Conservation (phyloP, 1,140 invertebrate species). For the Drosophila mojavensis region DNA sequence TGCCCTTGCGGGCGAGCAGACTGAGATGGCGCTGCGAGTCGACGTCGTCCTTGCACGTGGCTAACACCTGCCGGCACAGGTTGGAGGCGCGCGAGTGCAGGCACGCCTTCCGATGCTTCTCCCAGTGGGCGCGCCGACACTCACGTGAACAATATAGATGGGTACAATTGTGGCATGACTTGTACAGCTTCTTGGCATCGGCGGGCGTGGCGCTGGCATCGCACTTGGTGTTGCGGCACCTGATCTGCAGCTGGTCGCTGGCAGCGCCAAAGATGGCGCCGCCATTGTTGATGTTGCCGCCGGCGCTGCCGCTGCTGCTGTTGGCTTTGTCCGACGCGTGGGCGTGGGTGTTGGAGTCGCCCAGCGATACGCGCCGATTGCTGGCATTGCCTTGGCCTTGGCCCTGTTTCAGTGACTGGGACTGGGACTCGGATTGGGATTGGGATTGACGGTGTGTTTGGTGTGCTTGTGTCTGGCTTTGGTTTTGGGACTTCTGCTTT, state of each 20-base stretch:
- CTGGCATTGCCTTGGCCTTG: constrained; percentile 41
- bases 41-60: constrained; percentile 92
- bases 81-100: constrained; percentile 93
- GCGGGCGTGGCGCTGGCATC: constrained; percentile 86
- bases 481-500: constrained; percentile 58
- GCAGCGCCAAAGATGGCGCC: constrained; percentile 18
- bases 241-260: constrained; percentile 85
- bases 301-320: constrained; percentile 14
- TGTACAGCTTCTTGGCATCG: constrained; percentile 90
- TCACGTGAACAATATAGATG: constrained; percentile 94
- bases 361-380: constrained; percentile 70
- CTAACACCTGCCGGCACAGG: constrained; percentile 94
- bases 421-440: constrained; percentile 30
- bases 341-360: constrained; percentile 57
- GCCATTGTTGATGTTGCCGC: constrained; percentile 35
- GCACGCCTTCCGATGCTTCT: constrained; percentile 95
- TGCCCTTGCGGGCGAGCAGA: constrained; percentile 91
- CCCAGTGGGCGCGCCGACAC: constrained; percentile 94
- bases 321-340: constrained; percentile 18
- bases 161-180: constrained; percentile 96
- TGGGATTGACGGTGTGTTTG: constrained; percentile 34
- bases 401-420: constrained; percentile 8
- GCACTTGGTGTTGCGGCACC: constrained; percentile 92
- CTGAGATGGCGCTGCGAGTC: constrained; percentile 92
- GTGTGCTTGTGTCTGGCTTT: constrained; percentile 20